phyloP scores from a whole-genome alignment of 2,888 invertebrate species.

The Diaphora mendica region DNA sequence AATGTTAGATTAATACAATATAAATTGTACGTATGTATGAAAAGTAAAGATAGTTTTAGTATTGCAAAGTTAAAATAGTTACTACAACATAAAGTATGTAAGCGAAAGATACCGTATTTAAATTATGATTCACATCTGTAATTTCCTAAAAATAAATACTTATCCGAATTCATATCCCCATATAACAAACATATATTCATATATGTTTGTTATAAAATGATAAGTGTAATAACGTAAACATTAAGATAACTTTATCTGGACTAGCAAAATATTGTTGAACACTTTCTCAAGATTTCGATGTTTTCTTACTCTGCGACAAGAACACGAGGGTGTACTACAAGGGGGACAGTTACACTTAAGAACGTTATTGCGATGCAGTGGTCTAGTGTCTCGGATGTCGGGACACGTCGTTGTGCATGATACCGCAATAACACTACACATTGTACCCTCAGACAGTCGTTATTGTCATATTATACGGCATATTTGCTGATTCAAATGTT shows the following conservation, averaged over 20 bases:
- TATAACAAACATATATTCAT: too few species aligned
- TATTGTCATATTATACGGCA: constrained; percentile 59
- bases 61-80: not conserved
- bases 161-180: constrained; percentile 15
- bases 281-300: constrained; percentile 28
- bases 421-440: constrained; percentile 71
- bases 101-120: constrained; percentile 1
- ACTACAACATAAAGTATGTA: not conserved
- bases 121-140: constrained; percentile 1
- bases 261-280: constrained; percentile 36
- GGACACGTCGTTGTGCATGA: constrained; percentile 62
- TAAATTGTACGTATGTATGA: not conserved
- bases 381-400: constrained; percentile 55
- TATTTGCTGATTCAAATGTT: constrained; percentile 55
- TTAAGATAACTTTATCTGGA: constrained; percentile 30
- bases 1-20: not conserved
- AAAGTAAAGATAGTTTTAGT: not conserved
- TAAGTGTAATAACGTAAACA: constrained; percentile 21
- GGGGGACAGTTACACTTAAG: constrained; percentile 68
- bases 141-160: not conserved
- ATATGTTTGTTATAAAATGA: constrained; percentile 16
- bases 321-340: constrained; percentile 52
- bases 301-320: constrained; percentile 44
- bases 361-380: constrained; percentile 70
- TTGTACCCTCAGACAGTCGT: constrained; percentile 63